These are phyloP conservation scores for Physella acuta DNA, from an alignment of 1,140 invertebrate genomes.

Conservation along the genomic window DNA sequence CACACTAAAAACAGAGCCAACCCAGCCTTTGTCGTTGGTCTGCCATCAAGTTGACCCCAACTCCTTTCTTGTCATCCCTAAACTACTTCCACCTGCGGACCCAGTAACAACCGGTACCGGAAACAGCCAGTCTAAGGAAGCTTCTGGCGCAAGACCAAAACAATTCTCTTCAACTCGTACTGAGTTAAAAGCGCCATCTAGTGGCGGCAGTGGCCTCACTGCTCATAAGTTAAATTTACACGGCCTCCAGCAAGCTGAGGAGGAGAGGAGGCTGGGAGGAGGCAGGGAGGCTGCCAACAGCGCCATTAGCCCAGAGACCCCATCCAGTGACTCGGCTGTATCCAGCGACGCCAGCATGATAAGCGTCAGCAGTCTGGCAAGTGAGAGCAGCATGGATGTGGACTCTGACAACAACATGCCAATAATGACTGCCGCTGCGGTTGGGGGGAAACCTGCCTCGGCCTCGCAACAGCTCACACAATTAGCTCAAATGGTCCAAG, in stretches of 20 bases:
- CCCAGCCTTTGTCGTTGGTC: slow-evolving; percentile 46
- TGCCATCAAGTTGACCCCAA: slow-evolving; percentile 31
- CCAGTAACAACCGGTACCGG: slow-evolving; percentile 23
- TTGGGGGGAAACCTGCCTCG: slow-evolving; percentile 20
- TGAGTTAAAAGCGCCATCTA: neutral
- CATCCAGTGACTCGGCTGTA: slow-evolving; percentile 19
- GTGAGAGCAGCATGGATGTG: slow-evolving; percentile 17
- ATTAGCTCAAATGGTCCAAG: slow-evolving; percentile 52
- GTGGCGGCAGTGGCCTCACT: neutral
- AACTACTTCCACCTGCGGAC: slow-evolving; percentile 9
- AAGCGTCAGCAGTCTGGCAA: slow-evolving; percentile 17
- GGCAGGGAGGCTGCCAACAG: neutral
- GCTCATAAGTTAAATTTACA: slow-evolving; percentile 17
- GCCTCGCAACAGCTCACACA: slow-evolving; percentile 48
- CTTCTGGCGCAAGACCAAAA: slow-evolving; percentile 17
- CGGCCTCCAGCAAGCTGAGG: slow-evolving; percentile 2
- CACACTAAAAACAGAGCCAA: slow-evolving; percentile 39
- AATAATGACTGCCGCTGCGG: neutral
- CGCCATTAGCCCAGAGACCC: slow-evolving; percentile 22
- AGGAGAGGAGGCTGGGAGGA: neutral
- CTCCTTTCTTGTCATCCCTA: slow-evolving; percentile 36
- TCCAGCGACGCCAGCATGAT: slow-evolving; percentile 26
- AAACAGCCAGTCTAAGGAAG: slow-evolving; percentile 11
- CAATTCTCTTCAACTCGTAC: slow-evolving; percentile 2
- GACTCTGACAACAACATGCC: slow-evolving; percentile 7